A percentile compares a stretch with the other conserved stretches of the same genome.
Evolutionary conservation across 2,797 vertebrate species (phyloP).

Genomic region (Enteromius mattozi): DNA sequence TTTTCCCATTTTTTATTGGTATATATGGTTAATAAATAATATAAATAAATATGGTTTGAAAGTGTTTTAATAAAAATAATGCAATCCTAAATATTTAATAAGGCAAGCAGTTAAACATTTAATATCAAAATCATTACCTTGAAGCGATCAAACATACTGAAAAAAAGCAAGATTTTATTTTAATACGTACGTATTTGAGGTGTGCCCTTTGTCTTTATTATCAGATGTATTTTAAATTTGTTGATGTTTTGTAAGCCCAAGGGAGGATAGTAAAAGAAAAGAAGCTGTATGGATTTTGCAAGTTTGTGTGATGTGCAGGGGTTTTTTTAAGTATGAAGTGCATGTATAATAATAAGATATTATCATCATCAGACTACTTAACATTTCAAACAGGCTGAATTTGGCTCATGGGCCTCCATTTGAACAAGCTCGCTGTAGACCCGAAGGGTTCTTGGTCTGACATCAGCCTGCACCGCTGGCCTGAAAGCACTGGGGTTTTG

Average conservation of each 20-base stretch:
- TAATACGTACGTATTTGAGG: not conserved
- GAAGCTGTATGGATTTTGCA: not conserved
- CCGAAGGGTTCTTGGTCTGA: not conserved
- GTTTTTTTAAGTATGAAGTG: not conserved
- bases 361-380: not conserved
- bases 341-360: not conserved
- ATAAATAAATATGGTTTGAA: not conserved
- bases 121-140: not conserved
- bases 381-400: not conserved
- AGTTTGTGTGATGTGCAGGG: not conserved
- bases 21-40: no score
- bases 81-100: no score
- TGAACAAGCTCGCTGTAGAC: not conserved
- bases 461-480: not conserved
- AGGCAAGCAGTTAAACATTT: not conserved
- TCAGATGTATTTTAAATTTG: not conserved
- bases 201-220: not conserved
- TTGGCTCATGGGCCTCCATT: not conserved
- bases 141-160: not conserved
- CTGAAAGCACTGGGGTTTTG: constrained; percentile 43
- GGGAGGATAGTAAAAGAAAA: not conserved
- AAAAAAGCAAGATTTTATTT: not conserved
- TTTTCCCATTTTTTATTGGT: not conserved
- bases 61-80: no score
- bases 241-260: not conserved